These are phyloP conservation scores for Aegotheles bennettii DNA, from an alignment of 2,113 vertebrate genomes.

Conservation along the genomic window DNA sequence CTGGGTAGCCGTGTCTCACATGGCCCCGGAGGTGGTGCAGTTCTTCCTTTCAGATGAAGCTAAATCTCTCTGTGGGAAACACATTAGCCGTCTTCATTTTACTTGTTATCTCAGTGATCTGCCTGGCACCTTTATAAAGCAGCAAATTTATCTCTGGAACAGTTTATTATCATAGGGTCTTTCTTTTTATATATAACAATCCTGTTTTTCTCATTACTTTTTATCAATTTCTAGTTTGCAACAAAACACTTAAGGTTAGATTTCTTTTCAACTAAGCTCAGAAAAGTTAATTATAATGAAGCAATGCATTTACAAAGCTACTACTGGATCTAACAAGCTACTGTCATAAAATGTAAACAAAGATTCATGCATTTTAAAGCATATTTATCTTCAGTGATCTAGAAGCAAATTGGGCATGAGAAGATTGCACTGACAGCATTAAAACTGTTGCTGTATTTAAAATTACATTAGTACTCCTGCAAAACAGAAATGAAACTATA, in stretches of 20 bases:
- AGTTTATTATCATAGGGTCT: neutral
- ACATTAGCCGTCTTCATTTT: neutral
- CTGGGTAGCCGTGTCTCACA: neutral
- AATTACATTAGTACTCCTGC: neutral
- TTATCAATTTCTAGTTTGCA: neutral
- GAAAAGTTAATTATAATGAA: neutral
- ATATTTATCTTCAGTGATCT: conserved; percentile 26
- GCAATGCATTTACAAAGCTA: neutral
- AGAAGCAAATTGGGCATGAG: conserved; percentile 22
- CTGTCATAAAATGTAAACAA: conserved; percentile 24
- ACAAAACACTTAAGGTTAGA: neutral
- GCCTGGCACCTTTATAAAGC: neutral
- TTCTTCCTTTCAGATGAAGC: neutral
- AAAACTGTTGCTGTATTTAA: neutral
- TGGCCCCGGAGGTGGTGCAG: neutral
- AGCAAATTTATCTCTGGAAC: neutral
- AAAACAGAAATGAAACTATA: neutral
- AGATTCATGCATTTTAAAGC: conserved; percentile 26
- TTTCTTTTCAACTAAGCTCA: neutral
- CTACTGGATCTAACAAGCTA: neutral
- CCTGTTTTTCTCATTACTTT: neutral
- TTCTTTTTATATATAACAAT: neutral
- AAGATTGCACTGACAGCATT: neutral
- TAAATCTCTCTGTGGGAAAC: neutral
- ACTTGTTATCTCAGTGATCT: neutral